Evolutionary conservation across 2,113 vertebrate genomes (phyloP).

Genomic region (Trogon surrucura): DNA sequence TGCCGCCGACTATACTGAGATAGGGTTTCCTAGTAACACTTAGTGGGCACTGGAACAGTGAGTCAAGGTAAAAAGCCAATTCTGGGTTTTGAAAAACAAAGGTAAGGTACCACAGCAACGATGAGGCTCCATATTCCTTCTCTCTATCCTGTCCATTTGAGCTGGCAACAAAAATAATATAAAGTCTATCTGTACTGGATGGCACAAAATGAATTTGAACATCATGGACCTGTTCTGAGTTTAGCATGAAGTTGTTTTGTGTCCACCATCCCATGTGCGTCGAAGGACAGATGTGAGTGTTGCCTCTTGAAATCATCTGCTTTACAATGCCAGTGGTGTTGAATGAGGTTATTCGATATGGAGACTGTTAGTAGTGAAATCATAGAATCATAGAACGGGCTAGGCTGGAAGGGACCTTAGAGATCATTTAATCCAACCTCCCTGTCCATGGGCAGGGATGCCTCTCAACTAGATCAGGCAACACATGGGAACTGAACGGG

Average conservation of each 20-base stretch:
- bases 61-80: background rate
- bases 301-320: background rate
- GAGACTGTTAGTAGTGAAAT: background rate
- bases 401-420: too few relatives aligned
- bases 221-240: background rate
- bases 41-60: background rate
- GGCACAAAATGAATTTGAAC: background rate
- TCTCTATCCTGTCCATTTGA: background rate
- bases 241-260: background rate
- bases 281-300: background rate
- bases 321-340: background rate
- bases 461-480: too few relatives aligned
- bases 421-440: too few relatives aligned
- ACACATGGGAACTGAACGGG: too few relatives aligned
- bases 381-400: too few relatives aligned
- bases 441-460: too few relatives aligned
- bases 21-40: background rate
- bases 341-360: background rate
- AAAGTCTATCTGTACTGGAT: background rate
- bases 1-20: background rate
- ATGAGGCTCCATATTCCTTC: background rate
- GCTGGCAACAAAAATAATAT: background rate
- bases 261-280: background rate
- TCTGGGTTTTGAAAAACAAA: background rate
- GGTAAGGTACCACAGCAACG: background rate